These are phyloP conservation scores for Drosophila kambysellisi DNA, from an alignment of 2,888 invertebrate genomes.

Conservation along the genomic window DNA sequence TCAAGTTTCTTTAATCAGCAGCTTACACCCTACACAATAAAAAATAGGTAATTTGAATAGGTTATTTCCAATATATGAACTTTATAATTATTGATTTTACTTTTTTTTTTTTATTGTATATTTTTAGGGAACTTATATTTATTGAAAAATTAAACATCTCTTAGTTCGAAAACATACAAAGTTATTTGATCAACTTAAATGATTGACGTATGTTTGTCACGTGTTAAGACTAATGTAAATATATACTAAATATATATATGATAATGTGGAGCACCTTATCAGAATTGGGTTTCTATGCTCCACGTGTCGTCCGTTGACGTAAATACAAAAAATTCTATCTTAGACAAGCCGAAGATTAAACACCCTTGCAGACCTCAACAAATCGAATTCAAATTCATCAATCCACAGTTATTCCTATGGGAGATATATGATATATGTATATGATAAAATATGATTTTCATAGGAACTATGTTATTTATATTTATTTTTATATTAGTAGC, in stretches of 20 bases:
- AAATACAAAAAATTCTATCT: not conserved
- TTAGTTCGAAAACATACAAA: not conserved
- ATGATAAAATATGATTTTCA: not conserved
- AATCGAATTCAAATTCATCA: not conserved
- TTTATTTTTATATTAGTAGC: too few relatives aligned
- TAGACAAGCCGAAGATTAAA: not conserved
- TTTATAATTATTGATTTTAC: not conserved
- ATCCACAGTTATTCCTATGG: not conserved
- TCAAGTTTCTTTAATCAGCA: not conserved
- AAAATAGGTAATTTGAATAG: not conserved
- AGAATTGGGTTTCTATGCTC: not conserved
- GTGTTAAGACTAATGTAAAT: too few relatives aligned
- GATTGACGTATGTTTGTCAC: not conserved
- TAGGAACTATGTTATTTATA: not conserved
- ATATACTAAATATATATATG: not conserved
- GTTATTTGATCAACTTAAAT: not conserved
- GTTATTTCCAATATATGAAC: not conserved
- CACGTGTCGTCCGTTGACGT: slow-evolving; percentile 16
- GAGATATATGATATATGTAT: not conserved
- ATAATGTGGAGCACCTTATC: slow-evolving; percentile 39
- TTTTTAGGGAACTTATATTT: too few relatives aligned
- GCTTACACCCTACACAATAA: not conserved
- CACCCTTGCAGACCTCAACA: not conserved
- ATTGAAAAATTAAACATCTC: not conserved
- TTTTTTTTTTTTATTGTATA: too few relatives aligned